Conservation (phyloP, 2,113 vertebrate genomes). For the Oxyruncus cristatus region DNA sequence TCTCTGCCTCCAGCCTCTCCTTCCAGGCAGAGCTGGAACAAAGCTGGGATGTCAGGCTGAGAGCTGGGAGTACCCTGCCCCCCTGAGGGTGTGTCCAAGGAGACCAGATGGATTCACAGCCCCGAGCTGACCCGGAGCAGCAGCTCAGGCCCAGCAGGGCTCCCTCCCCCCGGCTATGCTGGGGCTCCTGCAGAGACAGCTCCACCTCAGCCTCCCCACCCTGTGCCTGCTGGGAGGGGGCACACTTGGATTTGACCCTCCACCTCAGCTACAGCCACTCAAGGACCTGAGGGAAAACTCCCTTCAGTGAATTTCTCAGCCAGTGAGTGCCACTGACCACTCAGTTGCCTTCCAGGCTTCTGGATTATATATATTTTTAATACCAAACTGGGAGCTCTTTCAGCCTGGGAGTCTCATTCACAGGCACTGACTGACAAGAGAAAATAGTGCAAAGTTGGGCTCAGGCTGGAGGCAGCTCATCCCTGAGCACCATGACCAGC, state of each 20-base stretch:
- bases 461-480: neutral
- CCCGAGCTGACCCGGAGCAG: neutral
- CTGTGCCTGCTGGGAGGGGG: neutral
- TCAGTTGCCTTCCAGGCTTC: neutral
- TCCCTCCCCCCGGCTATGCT: neutral
- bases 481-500: neutral
- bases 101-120: neutral
- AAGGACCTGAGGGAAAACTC: accelerated
- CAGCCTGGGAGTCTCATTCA: neutral
- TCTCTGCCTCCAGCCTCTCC: neutral
- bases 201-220: neutral
- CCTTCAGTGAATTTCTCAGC: neutral
- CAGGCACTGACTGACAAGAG: neutral
- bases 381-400: neutral
- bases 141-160: neutral
- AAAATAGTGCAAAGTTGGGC: neutral
- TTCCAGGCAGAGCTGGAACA: neutral
- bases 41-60: neutral
- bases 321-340: neutral
- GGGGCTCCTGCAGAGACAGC: neutral
- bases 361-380: neutral
- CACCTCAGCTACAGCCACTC: neutral
- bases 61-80: neutral
- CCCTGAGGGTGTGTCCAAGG: accelerated
- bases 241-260: neutral